Evolutionary conservation across 2,797 vertebrate species (phyloP), one percentile per base, ranked within the genome.

Genomic region (Peromyscus nudipes): DNA sequence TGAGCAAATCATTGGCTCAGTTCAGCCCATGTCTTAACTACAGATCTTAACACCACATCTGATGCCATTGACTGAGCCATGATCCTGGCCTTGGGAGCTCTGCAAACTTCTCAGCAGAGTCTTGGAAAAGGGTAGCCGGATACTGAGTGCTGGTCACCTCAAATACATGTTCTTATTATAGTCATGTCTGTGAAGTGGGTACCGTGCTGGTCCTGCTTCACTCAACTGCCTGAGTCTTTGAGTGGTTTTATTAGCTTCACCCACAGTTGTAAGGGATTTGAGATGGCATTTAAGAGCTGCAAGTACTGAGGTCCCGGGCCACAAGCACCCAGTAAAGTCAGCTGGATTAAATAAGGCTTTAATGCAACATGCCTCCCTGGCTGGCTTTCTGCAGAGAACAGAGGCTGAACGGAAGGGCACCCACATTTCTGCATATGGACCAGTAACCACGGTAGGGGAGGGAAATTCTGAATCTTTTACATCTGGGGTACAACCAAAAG

Each of bases 231-330:
- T 65, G 81, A n/a, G 67, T 92, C 69, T 92, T 89, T 2, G 31
- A 77, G 71, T 31, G 55, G 40, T 85, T 98, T 93, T 92, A 88
- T 96, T 82, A 93, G 88, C 40, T 92, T 95, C 27, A 2, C 80
- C 79, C 60, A 37, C 62, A 64, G 46, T 57, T 73, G 57, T 91
- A 79, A 88, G 76, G 43, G 80, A 71, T 90, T 88, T 73, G 93
- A 94, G 57, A 94, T 29, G 73, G 57, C 83, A 71, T 69, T 73
- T 92, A 92, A 94, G 77, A 92, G 73, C 85, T 80, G 64, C 73
- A 79, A 57, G 89, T 75, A 25, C 23, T 46, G 31, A 87, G 79
- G 76, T 89, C 52, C 65, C 43, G 57, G 84, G 91, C 93, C 73
- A 55, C 46, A 91, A 86, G 84, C 40, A 80, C 49, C 34, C 31